A percentile compares a stretch with the other conserved stretches of the same genome.
These are phyloP conservation scores for Caerostris extrusa DNA, from an alignment of 1,140 invertebrate species.

Conservation along the genomic window DNA sequence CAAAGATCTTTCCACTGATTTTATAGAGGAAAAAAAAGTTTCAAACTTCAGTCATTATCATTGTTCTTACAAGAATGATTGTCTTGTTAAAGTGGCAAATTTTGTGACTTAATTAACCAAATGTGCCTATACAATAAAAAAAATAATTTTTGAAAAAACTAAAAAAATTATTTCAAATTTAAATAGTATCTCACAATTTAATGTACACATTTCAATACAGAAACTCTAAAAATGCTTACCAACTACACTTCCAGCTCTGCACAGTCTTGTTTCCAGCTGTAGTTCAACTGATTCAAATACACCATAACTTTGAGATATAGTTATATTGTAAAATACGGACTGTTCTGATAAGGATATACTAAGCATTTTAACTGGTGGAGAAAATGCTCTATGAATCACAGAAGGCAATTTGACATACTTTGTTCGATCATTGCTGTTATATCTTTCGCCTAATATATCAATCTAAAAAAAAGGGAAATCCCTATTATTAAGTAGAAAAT, in stretches of 20 bases:
- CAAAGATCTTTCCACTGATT: too few relatives aligned
- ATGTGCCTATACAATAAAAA: too few relatives aligned
- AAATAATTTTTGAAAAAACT: too few relatives aligned
- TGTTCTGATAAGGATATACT: slow-evolving; percentile 61
- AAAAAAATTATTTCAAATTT: too few relatives aligned
- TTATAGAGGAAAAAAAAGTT: too few relatives aligned
- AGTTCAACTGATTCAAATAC: slow-evolving; percentile 62
- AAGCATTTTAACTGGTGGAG: slow-evolving; percentile 1
- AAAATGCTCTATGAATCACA: background rate
- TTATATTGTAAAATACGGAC: slow-evolving; percentile 55
- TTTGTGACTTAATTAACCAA: too few relatives aligned
- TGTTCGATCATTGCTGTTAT: slow-evolving; percentile 7
- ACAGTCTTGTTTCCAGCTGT: slow-evolving; percentile 67
- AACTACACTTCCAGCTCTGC: slow-evolving; percentile 67
- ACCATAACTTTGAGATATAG: slow-evolving; percentile 32
- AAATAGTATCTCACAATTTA: background rate
- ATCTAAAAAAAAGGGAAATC: slow-evolving; percentile 15
- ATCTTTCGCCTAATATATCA: slow-evolving; percentile 68
- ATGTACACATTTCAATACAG: background rate
- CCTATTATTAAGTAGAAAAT: too few relatives aligned
- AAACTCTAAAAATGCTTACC: slow-evolving; percentile 1
- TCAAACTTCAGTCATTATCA: too few relatives aligned
- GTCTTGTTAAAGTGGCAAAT: too few relatives aligned
- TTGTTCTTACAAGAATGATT: too few relatives aligned
- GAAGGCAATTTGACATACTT: slow-evolving; percentile 34